These are phyloP conservation scores for Tuberolachnus salignus DNA, from an alignment of 2,888 invertebrate species.

Conservation along the genomic window DNA sequence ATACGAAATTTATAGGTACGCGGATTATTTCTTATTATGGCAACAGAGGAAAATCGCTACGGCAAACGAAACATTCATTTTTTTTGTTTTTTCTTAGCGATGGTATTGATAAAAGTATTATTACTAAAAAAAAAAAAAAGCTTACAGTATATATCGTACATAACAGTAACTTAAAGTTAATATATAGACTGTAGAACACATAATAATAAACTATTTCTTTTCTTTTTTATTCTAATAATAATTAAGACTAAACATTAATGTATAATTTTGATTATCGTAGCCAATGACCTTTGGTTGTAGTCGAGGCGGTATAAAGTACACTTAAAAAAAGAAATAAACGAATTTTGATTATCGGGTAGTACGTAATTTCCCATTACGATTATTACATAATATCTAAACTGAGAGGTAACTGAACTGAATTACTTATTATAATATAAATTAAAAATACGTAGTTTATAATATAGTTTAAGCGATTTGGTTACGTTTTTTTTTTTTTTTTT, in stretches of 20 bases:
- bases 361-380: slow-evolving; percentile 1
- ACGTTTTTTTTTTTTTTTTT: no score
- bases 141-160: background rate
- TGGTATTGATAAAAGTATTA: background rate
- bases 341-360: slow-evolving; percentile 44
- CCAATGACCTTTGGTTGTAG: background rate
- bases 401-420: slow-evolving; percentile 33
- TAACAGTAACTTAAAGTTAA: slow-evolving; percentile 15
- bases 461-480: slow-evolving; percentile 23
- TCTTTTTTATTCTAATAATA: slow-evolving; percentile 27
- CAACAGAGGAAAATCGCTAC: no score
- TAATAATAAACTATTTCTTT: slow-evolving; percentile 20
- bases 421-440: background rate
- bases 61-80: no score
- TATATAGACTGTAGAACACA: slow-evolving; percentile 14
- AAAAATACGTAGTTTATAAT: slow-evolving; percentile 20
- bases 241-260: slow-evolving; percentile 24
- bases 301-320: background rate
- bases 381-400: slow-evolving; percentile 16
- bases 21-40: no score
- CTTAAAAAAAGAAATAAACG: slow-evolving; percentile 4
- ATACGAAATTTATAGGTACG: no score
- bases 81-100: no score
- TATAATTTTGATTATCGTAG: slow-evolving; percentile 46
- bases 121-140: no score